Base-by-base conservation (phyloP, 35 echinoderm and acorn worm genomes). In the Heliocidaris tuberculata region DNA sequence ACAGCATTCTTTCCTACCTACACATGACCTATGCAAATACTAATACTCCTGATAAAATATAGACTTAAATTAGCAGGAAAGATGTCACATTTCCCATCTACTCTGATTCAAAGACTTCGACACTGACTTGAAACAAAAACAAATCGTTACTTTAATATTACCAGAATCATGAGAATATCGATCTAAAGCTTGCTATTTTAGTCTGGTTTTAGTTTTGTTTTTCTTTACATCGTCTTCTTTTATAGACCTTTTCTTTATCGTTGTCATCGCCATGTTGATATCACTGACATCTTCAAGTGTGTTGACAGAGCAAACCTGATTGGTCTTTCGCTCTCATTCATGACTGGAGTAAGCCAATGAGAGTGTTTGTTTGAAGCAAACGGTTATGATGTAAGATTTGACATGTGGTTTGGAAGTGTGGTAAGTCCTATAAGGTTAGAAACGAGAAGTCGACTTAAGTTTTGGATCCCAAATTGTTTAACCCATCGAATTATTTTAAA, bases 221-320 rank as follows among this genome's bases (percentile, higher is more conserved):
- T 78, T 78, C 0, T 17, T n/a, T n/a, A 78, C 7, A 19, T 19
- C 65, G 7, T n/a, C 21, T 78, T 5, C 65, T 7, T 70, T 24
- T 56, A 56, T 13, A 56, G 35, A 42, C 35, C 15, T 56, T 78
- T 78, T 19, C 21, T 78, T 78, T 7, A 78, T 78, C 65, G 19
- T 19, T 24, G 65, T 78, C 65, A 78, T 78, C 27, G 21, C 19
- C 27, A 24, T 21, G 35, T 42, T 42, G 65, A n/a, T 78, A n/a
- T 78, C 65, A 78, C 65, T 78, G 65, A 89, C 87, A 89, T 89
- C 87, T 89, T 89, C 87, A 89, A 89, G 87, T 47, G 87, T 89
- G 31, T 89, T 89, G 87, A 89, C 87, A 89, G 12, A 89, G 87
- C 11, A 89, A 47, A 89, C 47, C 87, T 48, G 31, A 89, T 89